phyloP scores from a whole-genome alignment of 2,888 invertebrate genomes.

The Eupithecia subumbrata region DNA sequence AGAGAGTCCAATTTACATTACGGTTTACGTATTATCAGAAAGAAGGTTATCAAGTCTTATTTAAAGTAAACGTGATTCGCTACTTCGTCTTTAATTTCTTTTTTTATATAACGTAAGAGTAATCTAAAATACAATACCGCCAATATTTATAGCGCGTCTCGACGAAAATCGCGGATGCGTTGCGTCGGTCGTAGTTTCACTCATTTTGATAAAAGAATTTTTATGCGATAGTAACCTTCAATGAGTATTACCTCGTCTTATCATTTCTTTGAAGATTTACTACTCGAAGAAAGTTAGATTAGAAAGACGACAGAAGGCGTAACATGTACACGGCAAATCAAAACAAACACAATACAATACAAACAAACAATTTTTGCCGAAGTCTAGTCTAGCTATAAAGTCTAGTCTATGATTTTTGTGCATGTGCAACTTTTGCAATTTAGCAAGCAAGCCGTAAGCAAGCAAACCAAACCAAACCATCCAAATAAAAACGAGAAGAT shows the following conservation, averaged over 20 bases:
- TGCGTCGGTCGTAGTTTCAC: constrained; percentile 57
- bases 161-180: constrained; percentile 70
- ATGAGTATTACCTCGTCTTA: constrained; percentile 66
- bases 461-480: background rate
- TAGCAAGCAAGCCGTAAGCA: background rate
- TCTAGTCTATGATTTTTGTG: too few relatives aligned
- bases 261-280: constrained; percentile 49
- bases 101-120: background rate
- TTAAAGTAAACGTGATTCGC: constrained; percentile 11
- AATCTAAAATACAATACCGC: constrained; percentile 66
- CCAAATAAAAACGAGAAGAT: too few relatives aligned
- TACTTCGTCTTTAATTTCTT: background rate
- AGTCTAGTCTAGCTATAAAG: too few relatives aligned
- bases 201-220: constrained; percentile 49
- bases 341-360: background rate
- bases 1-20: background rate
- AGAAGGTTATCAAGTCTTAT: constrained; percentile 11
- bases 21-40: constrained; percentile 9
- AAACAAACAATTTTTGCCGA: too few relatives aligned
- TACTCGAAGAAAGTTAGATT: background rate
- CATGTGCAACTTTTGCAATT: background rate
- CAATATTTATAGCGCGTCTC: constrained; percentile 54
- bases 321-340: background rate
- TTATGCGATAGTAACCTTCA: constrained; percentile 40
- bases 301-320: background rate